Evolutionary conservation across 1,140 invertebrate species (phyloP), one percentile per base, ranked within the genome.

Genomic region (Macrosteles quadrilineatus): DNA sequence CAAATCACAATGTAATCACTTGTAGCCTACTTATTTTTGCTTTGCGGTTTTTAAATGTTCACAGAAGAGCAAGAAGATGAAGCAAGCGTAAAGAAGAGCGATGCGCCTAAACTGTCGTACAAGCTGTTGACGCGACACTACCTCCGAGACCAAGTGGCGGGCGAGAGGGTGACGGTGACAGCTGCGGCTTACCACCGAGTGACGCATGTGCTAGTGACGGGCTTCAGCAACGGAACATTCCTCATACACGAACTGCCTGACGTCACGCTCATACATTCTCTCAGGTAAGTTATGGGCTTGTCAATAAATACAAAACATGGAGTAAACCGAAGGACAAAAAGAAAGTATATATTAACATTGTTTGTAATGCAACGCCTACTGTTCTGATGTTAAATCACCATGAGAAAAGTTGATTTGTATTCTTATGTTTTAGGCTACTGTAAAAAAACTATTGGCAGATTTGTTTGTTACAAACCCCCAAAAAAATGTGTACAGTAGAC

Each of bases 181-280:
- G 85, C 91, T 53, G 90, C 90, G 12, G 88, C 88, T 32, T 98
- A 94, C 80, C 92, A 97, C 79, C 86, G 87, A 73, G 80, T 84
- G 6, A 89, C 87, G 12, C 89, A 90, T 78, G 87, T 98, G 66
- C 82, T 98, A 43, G 89, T 96, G 0, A 88, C 90, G 67, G 93
- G 91, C 9, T 96, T 92, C 76, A 88, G 85, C 30, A 90, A 87
- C 78, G 95, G 95, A 9, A 81, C 87, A 17, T 98, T 98, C 82
- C 91, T 92, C 76, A 83, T 99, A 0, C 92, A 98, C 76, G 95
- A 98, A 80, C 86, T 98, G 82, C 96, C 96, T 4, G 93, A 96
- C 43, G 92, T 95, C 25, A 96, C 90, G 78, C 81, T 96, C 67
- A 95, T 98, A 67, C 95, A 98, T 82, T 95, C 93, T 1, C 83